These are phyloP conservation scores for Aphaenogaster rudis DNA, from an alignment of 1,140 invertebrate species.

Conservation along the genomic window DNA sequence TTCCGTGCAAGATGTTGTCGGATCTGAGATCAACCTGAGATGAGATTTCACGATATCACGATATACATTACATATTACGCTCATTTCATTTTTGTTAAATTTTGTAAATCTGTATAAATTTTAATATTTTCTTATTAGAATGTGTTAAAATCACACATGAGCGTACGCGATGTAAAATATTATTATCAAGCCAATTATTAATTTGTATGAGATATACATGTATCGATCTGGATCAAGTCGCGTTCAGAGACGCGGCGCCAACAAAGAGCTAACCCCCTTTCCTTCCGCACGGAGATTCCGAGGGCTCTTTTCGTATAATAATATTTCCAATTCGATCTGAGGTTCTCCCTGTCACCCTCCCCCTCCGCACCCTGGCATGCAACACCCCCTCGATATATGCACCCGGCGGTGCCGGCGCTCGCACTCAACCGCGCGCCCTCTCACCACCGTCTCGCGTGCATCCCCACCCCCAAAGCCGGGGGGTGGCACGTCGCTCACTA, in stretches of 20 bases:
- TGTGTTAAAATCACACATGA: background rate
- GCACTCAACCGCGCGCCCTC: slow-evolving; percentile 77
- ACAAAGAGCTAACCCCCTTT: background rate
- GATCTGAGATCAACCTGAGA: background rate
- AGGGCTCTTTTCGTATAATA: slow-evolving; percentile 83
- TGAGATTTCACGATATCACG: background rate
- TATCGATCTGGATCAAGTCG: slow-evolving; percentile 29
- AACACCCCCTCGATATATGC: slow-evolving; percentile 71
- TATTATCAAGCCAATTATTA: background rate
- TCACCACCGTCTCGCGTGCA: slow-evolving; percentile 78
- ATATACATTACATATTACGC: background rate
- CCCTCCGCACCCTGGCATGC: slow-evolving; percentile 39
- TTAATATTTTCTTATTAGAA: background rate
- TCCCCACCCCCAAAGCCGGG: slow-evolving; percentile 79
- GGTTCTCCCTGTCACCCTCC: slow-evolving; percentile 72
- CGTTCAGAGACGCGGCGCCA: background rate
- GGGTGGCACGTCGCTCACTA: slow-evolving; percentile 87
- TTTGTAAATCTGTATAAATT: slow-evolving; percentile 4
- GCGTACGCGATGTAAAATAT: background rate
- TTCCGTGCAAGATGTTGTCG: background rate
- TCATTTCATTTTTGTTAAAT: background rate
- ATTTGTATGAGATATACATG: background rate
- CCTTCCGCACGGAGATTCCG: slow-evolving; percentile 56
- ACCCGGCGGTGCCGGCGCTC: slow-evolving; percentile 75
- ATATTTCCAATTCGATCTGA: slow-evolving; percentile 85